Conservation (phyloP, 2,888 invertebrate species). For the Micropterix aruncella region DNA sequence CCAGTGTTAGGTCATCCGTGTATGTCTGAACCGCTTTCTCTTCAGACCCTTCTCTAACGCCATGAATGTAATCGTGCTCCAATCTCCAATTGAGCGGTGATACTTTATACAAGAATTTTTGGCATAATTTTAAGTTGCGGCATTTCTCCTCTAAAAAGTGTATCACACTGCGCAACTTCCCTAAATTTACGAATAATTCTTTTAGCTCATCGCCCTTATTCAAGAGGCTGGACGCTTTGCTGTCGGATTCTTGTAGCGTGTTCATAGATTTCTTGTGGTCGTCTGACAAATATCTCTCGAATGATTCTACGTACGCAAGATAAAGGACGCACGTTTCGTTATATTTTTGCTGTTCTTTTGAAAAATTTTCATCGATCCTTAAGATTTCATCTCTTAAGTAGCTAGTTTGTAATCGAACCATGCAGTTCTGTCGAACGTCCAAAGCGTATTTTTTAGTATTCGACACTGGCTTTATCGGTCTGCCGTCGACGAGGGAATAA, state of each 20-base stretch:
- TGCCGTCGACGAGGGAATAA: constrained; percentile 45
- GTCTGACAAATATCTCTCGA: constrained; percentile 44
- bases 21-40: constrained; percentile 8
- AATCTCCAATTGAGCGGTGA: constrained; percentile 46
- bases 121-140: constrained; percentile 47
- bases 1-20: constrained; percentile 16
- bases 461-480: constrained; percentile 41
- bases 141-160: constrained; percentile 48
- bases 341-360: constrained; percentile 36
- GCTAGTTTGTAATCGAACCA: constrained; percentile 33
- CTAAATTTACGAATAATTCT: constrained; percentile 24
- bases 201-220: constrained; percentile 28
- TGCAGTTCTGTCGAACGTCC: constrained; percentile 34
- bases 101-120: constrained; percentile 51
- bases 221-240: constrained; percentile 25
- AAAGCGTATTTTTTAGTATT: constrained; percentile 42
- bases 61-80: constrained; percentile 26
- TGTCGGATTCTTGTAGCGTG: constrained; percentile 35
- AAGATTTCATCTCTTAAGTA: constrained; percentile 31
- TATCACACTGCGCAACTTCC: constrained; percentile 28
- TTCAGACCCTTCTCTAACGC: constrained; percentile 8
- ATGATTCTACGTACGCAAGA: constrained; percentile 35
- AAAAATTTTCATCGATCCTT: constrained; percentile 38
- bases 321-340: constrained; percentile 30
- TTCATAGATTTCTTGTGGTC: constrained; percentile 46